phyloP scores from a whole-genome alignment of 2,888 invertebrate genomes.

The Choreutis nemorana region DNA sequence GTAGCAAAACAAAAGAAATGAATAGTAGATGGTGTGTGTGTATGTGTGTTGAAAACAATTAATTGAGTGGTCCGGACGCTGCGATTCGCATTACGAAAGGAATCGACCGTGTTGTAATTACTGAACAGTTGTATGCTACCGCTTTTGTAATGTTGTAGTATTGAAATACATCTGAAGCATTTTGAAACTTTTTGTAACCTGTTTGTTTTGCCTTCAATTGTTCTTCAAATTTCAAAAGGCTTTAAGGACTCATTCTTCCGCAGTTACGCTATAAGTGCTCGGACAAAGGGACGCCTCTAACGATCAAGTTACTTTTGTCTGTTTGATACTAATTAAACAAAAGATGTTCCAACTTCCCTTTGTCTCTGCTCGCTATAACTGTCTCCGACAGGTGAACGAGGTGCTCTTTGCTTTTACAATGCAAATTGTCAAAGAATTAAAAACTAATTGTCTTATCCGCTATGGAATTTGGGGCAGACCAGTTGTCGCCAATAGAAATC shows the following conservation, averaged over 20 bases:
- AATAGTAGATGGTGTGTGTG: slow-evolving; percentile 40
- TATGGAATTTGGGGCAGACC: slow-evolving; percentile 31
- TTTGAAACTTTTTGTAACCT: slow-evolving; percentile 65
- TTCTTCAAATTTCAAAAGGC: slow-evolving; percentile 38
- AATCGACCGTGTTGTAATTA: slow-evolving; percentile 46
- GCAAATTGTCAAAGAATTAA: no score
- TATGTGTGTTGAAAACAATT: slow-evolving; percentile 58
- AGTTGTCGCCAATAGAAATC: slow-evolving; percentile 33
- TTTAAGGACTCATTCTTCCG: slow-evolving; percentile 50
- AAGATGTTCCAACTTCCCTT: slow-evolving; percentile 36
- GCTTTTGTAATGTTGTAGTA: slow-evolving; percentile 54
- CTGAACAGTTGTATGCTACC: slow-evolving; percentile 57
- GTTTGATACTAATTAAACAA: slow-evolving; percentile 53
- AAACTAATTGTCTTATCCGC: slow-evolving; percentile 24
- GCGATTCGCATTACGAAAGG: slow-evolving; percentile 50
- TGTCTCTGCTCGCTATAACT: slow-evolving; percentile 25
- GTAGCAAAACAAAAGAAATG: slow-evolving; percentile 50
- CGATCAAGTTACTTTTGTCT: slow-evolving; percentile 61
- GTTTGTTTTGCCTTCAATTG: slow-evolving; percentile 50
- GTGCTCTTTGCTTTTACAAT: slow-evolving; percentile 16
- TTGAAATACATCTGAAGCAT: slow-evolving; percentile 66
- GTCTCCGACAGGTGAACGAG: slow-evolving; percentile 36
- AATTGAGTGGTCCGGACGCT: slow-evolving; percentile 62
- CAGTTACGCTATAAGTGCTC: slow-evolving; percentile 28
- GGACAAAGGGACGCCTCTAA: slow-evolving; percentile 44